Evolutionary conservation across 2,113 vertebrate species (phyloP).

Genomic region (Mesocricetus auratus): DNA sequence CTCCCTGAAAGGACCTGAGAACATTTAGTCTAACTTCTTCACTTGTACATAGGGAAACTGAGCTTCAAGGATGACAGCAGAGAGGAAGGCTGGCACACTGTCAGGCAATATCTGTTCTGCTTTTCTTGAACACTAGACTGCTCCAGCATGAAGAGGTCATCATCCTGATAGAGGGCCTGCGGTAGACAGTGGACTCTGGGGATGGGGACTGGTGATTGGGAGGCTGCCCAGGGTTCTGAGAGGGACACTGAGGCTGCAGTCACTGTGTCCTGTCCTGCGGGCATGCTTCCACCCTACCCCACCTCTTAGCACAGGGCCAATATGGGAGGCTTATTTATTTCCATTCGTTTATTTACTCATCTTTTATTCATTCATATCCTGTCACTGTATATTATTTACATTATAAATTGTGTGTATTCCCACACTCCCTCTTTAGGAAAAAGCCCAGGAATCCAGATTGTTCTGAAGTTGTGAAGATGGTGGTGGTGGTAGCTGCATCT

Average conservation of each 20-base stretch:
- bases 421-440: conserved; percentile 68
- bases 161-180: background rate
- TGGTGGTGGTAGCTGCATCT: background rate
- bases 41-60: background rate
- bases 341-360: conserved; percentile 73
- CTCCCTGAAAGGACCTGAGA: background rate
- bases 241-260: background rate
- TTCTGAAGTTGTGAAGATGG: conserved; percentile 23
- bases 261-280: background rate
- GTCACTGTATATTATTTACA: conserved; percentile 77
- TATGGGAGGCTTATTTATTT: conserved; percentile 69
- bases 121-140: background rate
- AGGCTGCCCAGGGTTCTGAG: background rate
- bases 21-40: background rate
- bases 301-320: conserved; percentile 41
- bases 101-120: background rate
- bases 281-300: background rate
- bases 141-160: background rate
- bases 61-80: background rate
- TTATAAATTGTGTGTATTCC: conserved; percentile 78
- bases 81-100: background rate
- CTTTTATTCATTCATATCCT: conserved; percentile 78
- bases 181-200: background rate
- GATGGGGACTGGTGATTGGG: no score
- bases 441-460: conserved; percentile 69